Percentiles rank a stretch among this genome's conserved stretches.
phyloP scores from a whole-genome alignment of 2,797 vertebrate genomes.

The Hippocampus kuda region DNA sequence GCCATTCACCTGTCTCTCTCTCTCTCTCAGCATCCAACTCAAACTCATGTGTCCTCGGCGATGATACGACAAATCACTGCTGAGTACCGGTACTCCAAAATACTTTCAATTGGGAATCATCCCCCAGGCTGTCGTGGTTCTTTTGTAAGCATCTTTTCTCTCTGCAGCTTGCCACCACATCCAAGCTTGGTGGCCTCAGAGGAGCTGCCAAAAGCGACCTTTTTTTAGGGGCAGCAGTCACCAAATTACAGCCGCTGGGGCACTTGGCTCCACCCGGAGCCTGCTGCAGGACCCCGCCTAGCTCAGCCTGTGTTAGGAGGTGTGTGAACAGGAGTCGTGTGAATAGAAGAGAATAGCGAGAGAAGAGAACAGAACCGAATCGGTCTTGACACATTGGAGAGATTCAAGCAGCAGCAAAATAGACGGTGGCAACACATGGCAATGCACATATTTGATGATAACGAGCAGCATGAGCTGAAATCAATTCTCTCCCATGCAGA shows the following conservation, averaged over 20 bases:
- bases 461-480: not conserved
- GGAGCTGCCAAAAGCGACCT: conserved; percentile 63
- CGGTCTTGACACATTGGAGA: not conserved
- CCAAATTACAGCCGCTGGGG: conserved; percentile 69
- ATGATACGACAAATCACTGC: not conserved
- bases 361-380: not conserved
- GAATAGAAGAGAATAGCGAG: not conserved
- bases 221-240: conserved; percentile 71
- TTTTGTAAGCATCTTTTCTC: conserved; percentile 19
- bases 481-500: not conserved
- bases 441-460: not conserved
- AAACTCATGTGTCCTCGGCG: not conserved
- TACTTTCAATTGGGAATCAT: conserved; percentile 10
- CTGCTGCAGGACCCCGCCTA: conserved; percentile 57
- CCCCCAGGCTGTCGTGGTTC: conserved; percentile 20
- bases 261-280: conserved; percentile 66
- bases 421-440: not conserved
- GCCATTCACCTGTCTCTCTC: conserved; percentile 8
- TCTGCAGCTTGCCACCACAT: conserved; percentile 58
- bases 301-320: conserved; percentile 30
- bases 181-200: conserved; percentile 58
- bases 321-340: conserved; percentile 21
- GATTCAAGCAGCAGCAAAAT: not conserved
- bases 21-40: conserved; percentile 2
- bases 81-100: not conserved